These are phyloP conservation scores for Tupaia tana DNA, from an alignment of 2,113 vertebrate genomes.

Conservation along the genomic window DNA sequence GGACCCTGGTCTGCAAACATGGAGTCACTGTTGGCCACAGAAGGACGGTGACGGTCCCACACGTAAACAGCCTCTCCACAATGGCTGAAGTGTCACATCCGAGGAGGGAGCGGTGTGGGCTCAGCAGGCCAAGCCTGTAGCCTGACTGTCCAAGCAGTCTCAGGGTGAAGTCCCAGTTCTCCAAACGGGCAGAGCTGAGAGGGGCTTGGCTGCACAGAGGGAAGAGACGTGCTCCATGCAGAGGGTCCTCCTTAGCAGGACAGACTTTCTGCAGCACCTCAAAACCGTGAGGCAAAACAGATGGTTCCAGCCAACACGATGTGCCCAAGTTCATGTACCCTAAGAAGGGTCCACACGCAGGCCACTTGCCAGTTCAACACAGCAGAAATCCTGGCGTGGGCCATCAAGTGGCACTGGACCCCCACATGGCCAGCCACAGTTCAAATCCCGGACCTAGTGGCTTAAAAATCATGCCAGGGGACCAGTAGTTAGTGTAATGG, in stretches of 20 bases:
- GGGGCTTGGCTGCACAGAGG: fast-evolving
- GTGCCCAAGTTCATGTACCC: not conserved
- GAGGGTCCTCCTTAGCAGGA: not conserved
- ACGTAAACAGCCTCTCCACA: not conserved
- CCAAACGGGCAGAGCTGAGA: not conserved
- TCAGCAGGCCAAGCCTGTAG: not conserved
- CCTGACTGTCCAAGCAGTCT: not conserved
- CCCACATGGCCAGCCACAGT: too few species aligned
- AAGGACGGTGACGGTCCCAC: too few species aligned
- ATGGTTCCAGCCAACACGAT: not conserved
- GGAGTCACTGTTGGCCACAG: not conserved
- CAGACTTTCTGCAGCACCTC: too few species aligned
- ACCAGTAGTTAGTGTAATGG: too few species aligned
- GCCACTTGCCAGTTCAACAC: too few species aligned
- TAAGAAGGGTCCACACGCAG: not conserved
- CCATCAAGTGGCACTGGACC: too few species aligned
- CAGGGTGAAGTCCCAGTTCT: not conserved
- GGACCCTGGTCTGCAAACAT: not conserved
- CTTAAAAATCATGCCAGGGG: too few species aligned
- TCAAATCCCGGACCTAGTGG: too few species aligned
- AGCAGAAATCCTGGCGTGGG: too few species aligned
- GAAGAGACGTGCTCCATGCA: not conserved
- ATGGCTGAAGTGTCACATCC: not conserved
- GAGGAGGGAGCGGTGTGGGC: not conserved
- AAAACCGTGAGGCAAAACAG: not conserved